phyloP scores from a whole-genome alignment of 2,888 invertebrate genomes.

The Cremastinae sp. region DNA sequence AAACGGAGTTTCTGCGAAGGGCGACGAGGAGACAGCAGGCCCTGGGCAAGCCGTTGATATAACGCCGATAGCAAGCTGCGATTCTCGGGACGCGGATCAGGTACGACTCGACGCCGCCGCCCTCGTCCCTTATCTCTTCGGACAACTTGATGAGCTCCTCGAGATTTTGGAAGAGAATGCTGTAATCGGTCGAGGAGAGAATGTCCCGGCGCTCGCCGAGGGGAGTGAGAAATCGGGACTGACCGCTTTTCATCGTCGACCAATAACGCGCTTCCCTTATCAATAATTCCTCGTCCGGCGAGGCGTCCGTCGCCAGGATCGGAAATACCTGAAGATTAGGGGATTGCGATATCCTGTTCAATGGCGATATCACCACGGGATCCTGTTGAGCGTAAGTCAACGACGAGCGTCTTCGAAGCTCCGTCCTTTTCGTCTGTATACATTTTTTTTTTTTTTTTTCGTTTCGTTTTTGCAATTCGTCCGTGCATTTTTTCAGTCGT shows the following conservation, averaged over 20 bases:
- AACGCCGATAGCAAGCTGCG: slow-evolving; percentile 89
- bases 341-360: slow-evolving; percentile 57
- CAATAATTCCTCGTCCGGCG: slow-evolving; percentile 88
- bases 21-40: slow-evolving; percentile 91
- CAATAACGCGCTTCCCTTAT: slow-evolving; percentile 90
- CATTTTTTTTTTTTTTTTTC: slow-evolving; percentile 1
- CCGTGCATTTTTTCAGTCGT: background rate
- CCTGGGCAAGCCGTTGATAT: slow-evolving; percentile 91
- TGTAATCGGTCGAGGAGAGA: slow-evolving; percentile 88
- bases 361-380: slow-evolving; percentile 48
- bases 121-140: slow-evolving; percentile 91
- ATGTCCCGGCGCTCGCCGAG: slow-evolving; percentile 88
- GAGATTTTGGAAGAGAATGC: slow-evolving; percentile 91
- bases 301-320: slow-evolving; percentile 81
- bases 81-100: slow-evolving; percentile 87
- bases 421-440: slow-evolving; percentile 42
- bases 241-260: slow-evolving; percentile 88
- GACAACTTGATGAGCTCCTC: slow-evolving; percentile 90
- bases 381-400: slow-evolving; percentile 58
- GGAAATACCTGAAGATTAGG: slow-evolving; percentile 71
- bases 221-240: slow-evolving; percentile 89
- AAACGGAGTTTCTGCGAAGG: slow-evolving; percentile 85
- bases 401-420: slow-evolving; percentile 57
- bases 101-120: slow-evolving; percentile 83
- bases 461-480: slow-evolving; percentile 21